These are phyloP conservation scores for Leptarthrus brevirostris DNA, from an alignment of 2,888 invertebrate genomes.

Conservation along the genomic window DNA sequence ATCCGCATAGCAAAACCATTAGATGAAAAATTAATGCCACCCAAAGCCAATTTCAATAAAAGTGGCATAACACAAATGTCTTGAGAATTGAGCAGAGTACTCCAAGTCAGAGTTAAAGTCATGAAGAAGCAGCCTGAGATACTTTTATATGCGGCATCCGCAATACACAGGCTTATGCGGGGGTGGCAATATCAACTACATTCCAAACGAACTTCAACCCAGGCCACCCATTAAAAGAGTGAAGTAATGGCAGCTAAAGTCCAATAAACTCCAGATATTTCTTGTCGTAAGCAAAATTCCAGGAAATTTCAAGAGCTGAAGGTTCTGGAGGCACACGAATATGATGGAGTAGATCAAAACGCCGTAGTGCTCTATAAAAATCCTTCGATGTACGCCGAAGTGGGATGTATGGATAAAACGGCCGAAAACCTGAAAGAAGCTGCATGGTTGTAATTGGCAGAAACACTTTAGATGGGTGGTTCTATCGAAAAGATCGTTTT, in stretches of 20 bases:
- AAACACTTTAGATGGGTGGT: constrained; percentile 2
- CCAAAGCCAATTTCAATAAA: constrained; percentile 35
- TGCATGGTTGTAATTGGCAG: constrained; percentile 16
- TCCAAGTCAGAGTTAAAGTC: constrained; percentile 4
- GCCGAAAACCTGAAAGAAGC: too few relatives aligned
- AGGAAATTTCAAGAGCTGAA: constrained; percentile 18
- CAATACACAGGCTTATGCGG: constrained; percentile 23
- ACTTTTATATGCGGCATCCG: constrained; percentile 34
- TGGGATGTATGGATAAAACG: too few relatives aligned
- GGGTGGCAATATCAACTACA: not conserved
- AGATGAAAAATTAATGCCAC: constrained; percentile 30
- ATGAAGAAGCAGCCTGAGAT: too few relatives aligned
- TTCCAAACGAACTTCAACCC: constrained; percentile 4
- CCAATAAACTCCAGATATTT: constrained; percentile 37
- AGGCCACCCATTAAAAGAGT: not conserved
- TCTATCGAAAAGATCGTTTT: not conserved
- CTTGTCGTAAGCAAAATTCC: constrained; percentile 24
- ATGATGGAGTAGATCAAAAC: not conserved
- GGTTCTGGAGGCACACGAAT: not conserved
- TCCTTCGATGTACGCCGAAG: not conserved
- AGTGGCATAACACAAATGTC: constrained; percentile 27
- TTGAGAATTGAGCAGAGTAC: constrained; percentile 19
- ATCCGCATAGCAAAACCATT: constrained; percentile 6
- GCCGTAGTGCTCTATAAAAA: not conserved
- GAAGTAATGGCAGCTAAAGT: constrained; percentile 24